A percentile compares a stretch with the other conserved stretches of the same genome.
phyloP scores from a whole-genome alignment of 2,113 vertebrate genomes.

The Peromyscus californicus region DNA sequence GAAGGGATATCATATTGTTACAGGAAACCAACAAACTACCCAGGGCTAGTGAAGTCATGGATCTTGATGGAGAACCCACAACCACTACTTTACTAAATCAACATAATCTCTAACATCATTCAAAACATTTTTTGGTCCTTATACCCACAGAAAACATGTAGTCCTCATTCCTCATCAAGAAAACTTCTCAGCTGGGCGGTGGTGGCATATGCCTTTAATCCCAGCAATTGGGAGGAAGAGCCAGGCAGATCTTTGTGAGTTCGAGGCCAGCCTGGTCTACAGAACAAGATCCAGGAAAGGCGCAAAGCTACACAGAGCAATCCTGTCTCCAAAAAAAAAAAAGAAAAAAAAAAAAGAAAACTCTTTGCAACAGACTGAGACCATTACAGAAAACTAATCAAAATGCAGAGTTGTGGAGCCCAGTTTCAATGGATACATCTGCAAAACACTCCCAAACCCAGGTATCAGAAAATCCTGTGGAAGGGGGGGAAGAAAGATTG shows the following conservation, averaged over 20 bases:
- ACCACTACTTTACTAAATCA: not conserved
- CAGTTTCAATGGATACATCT: not conserved
- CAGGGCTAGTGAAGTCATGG: not conserved
- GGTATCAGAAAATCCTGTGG: not conserved
- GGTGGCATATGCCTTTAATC: too few species aligned
- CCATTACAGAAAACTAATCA: not conserved
- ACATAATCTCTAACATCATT: not conserved
- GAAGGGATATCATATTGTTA: not conserved
- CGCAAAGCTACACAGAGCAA: too few species aligned
- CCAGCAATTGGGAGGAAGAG: too few species aligned
- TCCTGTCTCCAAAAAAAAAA: too few species aligned
- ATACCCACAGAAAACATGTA: not conserved
- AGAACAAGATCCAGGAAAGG: too few species aligned
- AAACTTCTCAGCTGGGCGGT: too few species aligned
- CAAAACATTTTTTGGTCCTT: not conserved
- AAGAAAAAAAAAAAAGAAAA: too few species aligned
- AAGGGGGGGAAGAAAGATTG: not conserved
- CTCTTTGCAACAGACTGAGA: not conserved
- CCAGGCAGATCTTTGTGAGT: too few species aligned
- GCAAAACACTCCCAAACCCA: not conserved
- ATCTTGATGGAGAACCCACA: not conserved
- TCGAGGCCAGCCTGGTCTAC: too few species aligned
- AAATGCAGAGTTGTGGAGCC: not conserved
- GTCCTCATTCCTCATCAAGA: not conserved
- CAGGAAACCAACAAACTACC: not conserved